A percentile compares a stretch with the other conserved stretches of the same genome.
Evolutionary conservation across 2,113 vertebrate genomes (phyloP).

Genomic region (Okapia johnstoni): DNA sequence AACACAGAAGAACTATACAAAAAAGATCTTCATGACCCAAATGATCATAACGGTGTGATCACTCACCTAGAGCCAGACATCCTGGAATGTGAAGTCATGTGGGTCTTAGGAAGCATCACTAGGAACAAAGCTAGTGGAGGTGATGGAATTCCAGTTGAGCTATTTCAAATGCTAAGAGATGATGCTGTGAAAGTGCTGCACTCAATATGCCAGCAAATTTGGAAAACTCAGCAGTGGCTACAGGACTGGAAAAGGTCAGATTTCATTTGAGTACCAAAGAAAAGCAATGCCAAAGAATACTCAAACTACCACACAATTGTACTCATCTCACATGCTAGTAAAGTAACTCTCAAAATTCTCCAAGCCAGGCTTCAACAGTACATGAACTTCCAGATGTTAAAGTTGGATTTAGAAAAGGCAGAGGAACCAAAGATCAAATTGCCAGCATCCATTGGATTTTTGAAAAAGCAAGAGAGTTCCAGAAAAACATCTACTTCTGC

Average conservation of each 20-base stretch:
- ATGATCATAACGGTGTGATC: neutral
- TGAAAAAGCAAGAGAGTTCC: neutral
- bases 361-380: neutral
- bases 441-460: neutral
- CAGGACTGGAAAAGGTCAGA: neutral
- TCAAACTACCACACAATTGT: too few relatives aligned
- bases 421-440: neutral
- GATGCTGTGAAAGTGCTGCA: neutral
- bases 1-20: neutral
- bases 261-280: too few relatives aligned
- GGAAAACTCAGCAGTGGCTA: neutral
- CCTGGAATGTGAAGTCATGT: neutral
- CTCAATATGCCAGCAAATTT: neutral
- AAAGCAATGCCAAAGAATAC: too few relatives aligned
- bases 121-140: neutral
- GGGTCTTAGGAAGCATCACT: neutral
- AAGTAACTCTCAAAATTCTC: neutral
- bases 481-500: neutral
- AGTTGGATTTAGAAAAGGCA: neutral
- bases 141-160: neutral
- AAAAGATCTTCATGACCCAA: fast-evolving
- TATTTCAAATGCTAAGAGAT: neutral
- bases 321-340: neutral
- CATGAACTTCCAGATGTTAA: neutral
- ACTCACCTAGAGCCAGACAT: neutral